Base-by-base conservation (phyloP, 2,113 vertebrate species). In the Chaetodon trifascialis region DNA sequence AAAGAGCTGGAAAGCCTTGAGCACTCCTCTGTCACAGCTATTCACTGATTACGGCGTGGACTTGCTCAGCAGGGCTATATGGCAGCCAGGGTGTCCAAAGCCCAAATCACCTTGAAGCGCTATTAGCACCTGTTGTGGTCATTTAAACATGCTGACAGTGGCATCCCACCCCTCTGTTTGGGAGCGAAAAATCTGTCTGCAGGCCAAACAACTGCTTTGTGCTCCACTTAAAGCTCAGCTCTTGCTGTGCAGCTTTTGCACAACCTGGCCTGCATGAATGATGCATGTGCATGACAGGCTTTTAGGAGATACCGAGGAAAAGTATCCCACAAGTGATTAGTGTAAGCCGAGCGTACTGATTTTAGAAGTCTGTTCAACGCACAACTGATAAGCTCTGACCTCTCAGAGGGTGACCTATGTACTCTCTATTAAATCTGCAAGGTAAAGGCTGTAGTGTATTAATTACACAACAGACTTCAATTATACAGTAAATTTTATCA, bases 51-150 rank as follows among this genome's bases (percentile, higher is more conserved):
- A 85, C 70, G 79, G 80, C 40, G 76, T 59, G 72, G 17, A 85
- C 84, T n/a, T 76, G 79, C 77, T 89, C 88, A 63, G 79, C 79
- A 49, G 64, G 73, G 75, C 73, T 60, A 40, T 12, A 23, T 9
- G 38, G 74, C 82, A 83, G 89, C 79, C 86, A 73, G 79, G 51
- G 80, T 54, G 75, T 77, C 78, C 73, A 21, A 88, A 85, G 75
- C 55, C 86, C 73, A 84, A 86, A 86, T 86, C 90, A 93, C 89
- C 92, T 90, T 90, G 88, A 90, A 80, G 84, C 76, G 62, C 76
- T 65, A 81, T 78, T 77, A 89, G 89, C 90, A 93, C 84, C 93
- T 94, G 91, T 88, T 46, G 73, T 54, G 77, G 82, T 87, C 83
- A 84, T 89, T 92, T 90, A 75, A 68, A 63, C 82, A 81, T 4